These are phyloP conservation scores for Theocolax elegans DNA, from an alignment of 1,140 invertebrate species.

Conservation along the genomic window DNA sequence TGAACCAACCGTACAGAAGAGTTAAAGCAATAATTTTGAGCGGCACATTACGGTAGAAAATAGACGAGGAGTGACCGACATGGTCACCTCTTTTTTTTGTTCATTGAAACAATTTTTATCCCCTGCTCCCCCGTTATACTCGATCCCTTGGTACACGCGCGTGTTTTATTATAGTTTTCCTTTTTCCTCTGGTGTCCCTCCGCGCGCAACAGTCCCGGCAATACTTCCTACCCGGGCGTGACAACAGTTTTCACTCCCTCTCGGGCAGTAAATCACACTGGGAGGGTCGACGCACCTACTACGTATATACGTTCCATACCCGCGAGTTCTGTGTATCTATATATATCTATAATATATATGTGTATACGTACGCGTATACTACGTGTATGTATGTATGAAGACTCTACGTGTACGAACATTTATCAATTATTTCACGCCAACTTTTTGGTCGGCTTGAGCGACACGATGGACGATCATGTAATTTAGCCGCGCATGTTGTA, in stretches of 20 bases:
- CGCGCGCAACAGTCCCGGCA: constrained; percentile 21
- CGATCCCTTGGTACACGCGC: background rate
- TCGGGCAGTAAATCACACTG: constrained; percentile 56
- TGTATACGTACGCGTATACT: too few relatives aligned
- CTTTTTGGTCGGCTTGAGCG: constrained; percentile 49
- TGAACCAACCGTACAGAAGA: background rate
- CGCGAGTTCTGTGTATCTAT: background rate
- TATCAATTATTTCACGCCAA: constrained; percentile 61
- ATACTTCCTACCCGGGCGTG: constrained; percentile 49
- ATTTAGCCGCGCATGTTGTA: constrained; percentile 48
- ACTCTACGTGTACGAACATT: constrained; percentile 55
- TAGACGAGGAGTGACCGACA: too few relatives aligned
- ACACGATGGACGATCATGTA: constrained; percentile 59
- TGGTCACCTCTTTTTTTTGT: constrained; percentile 50
- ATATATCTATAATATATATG: constrained; percentile 39
- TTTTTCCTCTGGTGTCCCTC: background rate
- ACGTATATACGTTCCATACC: background rate
- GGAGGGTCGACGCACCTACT: constrained; percentile 23
- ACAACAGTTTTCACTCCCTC: constrained; percentile 58
- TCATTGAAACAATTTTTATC: constrained; percentile 50
- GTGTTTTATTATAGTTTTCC: constrained; percentile 20
- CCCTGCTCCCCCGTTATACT: background rate
- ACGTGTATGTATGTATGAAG: too few relatives aligned
- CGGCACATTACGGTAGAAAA: background rate
- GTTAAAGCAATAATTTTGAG: background rate